These are phyloP conservation scores for Oreonectes daqikongensis DNA, from an alignment of 2,797 vertebrate species.

Conservation along the genomic window DNA sequence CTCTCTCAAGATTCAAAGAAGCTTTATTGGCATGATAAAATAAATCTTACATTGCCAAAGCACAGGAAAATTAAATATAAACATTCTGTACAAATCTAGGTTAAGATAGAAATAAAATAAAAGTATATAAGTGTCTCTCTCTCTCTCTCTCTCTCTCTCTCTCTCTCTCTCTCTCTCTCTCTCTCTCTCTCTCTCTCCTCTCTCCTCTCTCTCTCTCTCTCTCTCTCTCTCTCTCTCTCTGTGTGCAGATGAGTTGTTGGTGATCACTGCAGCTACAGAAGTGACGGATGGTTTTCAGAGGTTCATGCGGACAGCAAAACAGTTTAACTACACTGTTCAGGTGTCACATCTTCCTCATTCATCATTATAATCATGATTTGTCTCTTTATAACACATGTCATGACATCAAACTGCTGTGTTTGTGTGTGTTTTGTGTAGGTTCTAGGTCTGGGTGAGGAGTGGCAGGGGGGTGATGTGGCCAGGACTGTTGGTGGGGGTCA, in stretches of 20 bases:
- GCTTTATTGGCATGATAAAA: too few relatives aligned
- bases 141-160: too few relatives aligned
- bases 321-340: constrained; percentile 88
- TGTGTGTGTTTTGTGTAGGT: constrained; percentile 63
- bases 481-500: constrained; percentile 83
- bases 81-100: too few relatives aligned
- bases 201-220: background rate
- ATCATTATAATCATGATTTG: background rate
- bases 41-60: too few relatives aligned
- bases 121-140: too few relatives aligned
- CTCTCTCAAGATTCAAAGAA: too few relatives aligned
- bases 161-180: background rate
- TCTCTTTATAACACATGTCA: background rate
- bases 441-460: constrained; percentile 85
- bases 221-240: constrained; percentile 23
- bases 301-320: constrained; percentile 77
- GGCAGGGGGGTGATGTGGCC: constrained; percentile 83
- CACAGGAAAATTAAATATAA: too few relatives aligned
- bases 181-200: constrained; percentile 23
- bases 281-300: constrained; percentile 84
- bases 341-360: constrained; percentile 57
- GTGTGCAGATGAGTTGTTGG: constrained; percentile 83
- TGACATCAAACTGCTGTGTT: constrained; percentile 12
- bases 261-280: constrained; percentile 85
- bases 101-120: too few relatives aligned